Evolutionary conservation across 2,888 invertebrate species (phyloP), one percentile per base, ranked within the genome.

Genomic region (Sarcophaga subvicina): DNA sequence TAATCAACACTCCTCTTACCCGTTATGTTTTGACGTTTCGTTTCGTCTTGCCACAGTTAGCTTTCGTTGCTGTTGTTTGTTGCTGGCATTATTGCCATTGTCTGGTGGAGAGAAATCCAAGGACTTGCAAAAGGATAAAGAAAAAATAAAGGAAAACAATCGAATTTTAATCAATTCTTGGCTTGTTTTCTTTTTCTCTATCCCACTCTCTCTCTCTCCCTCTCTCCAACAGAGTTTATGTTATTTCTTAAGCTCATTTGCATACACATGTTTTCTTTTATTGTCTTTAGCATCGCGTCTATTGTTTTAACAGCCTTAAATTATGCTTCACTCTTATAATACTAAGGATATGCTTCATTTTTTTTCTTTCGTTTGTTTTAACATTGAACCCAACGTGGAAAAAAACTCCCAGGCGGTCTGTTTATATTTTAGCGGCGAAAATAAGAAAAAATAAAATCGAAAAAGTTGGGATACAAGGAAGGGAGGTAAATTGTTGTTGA

Each of bases 131-230:
- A 67, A 45, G 25, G 37, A 37, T 37, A 37, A 25, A 62, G 76
- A 88, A 90, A 90, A 89, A 88, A 90, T 90, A 89, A 90, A 90
- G 89, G 90, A 91, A 91, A 91, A 90, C 91, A 92, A 92, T 93
- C 92, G 93, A 93, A 93, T 93, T 93, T 92, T 92, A 93, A 93
- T 93, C 93, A 93, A 93, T 93, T 92, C 92, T 90, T 90, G 88
- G 88, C 88, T 88, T 17, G 85, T 90, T 90, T 17, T 76, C 64
- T 81, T 80, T 80, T 73, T 47, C 25, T 71, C 20, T 27, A 20
- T 20, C 17, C 0, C 75, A 27, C 49, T 64, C 27, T 10, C 67
- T 62, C 59, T 72, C 37, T 20, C 20, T 37, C 37, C 6, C 37
- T 6, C 37, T 37, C 6, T 37, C 6, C 8, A 37, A 8, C 8